Conservation (phyloP, 2,797 vertebrate species). For the Synanceia verrucosa region DNA sequence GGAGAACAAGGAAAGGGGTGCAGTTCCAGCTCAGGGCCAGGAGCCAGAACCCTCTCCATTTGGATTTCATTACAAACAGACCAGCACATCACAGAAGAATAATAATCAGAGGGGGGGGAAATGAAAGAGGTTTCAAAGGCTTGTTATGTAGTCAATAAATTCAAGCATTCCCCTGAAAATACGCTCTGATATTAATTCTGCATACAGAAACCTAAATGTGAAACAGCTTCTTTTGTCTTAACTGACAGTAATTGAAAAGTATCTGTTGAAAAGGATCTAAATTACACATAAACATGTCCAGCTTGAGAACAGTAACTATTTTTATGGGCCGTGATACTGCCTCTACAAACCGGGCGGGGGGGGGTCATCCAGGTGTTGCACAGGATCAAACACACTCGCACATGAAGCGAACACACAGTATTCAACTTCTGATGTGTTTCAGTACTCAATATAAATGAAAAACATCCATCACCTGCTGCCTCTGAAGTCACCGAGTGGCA, state of each 20-base stretch:
- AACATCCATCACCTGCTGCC: conserved; percentile 45
- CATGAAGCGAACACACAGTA: background rate
- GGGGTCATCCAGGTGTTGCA: conserved; percentile 49
- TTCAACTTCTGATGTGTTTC: conserved; percentile 26
- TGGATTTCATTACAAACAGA: conserved; percentile 78
- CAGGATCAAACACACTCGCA: conserved; percentile 18
- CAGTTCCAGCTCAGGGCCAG: conserved; percentile 52
- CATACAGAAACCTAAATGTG: conserved; percentile 47
- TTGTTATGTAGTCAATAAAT: conserved; percentile 72
- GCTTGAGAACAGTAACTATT: conserved; percentile 36
- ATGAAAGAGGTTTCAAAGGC: conserved; percentile 59
- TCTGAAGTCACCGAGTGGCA: conserved; percentile 60
- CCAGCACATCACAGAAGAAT: conserved; percentile 60
- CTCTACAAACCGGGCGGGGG: conserved; percentile 18
- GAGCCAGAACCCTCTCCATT: conserved; percentile 68
- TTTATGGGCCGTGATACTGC: conserved; percentile 56
- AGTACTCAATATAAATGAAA: conserved; percentile 42
- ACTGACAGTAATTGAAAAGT: conserved; percentile 34
- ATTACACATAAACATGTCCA: conserved; percentile 36
- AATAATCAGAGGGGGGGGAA: conserved; percentile 56
- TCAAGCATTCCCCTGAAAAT: conserved; percentile 45
- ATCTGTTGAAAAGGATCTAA: conserved; percentile 41
- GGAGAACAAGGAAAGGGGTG: background rate
- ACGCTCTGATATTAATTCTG: conserved; percentile 25
- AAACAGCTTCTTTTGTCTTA: conserved; percentile 47